Evolutionary conservation across 2,888 invertebrate species (phyloP).

Genomic region (Mythimna ferrago): DNA sequence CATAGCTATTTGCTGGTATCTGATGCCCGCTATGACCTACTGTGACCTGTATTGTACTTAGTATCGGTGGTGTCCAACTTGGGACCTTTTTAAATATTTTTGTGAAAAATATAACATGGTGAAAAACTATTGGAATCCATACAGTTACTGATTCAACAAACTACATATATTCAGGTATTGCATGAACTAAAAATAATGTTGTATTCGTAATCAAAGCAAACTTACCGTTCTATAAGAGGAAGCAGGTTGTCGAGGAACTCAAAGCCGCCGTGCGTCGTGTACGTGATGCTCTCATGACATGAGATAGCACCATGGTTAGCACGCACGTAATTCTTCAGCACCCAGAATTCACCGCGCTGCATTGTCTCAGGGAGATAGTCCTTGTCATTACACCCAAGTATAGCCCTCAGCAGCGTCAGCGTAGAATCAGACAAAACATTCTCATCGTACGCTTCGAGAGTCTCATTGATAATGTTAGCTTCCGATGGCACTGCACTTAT

Average conservation of each 20-base stretch:
- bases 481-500: constrained; percentile 79
- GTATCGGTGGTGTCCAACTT: no score
- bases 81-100: no score
- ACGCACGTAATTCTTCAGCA: constrained; percentile 96
- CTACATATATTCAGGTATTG: no score
- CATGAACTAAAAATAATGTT: no score
- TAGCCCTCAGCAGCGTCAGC: constrained; percentile 80
- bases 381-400: constrained; percentile 92
- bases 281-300: constrained; percentile 97
- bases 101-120: no score
- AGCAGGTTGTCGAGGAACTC: constrained; percentile 97
- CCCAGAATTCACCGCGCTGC: constrained; percentile 96
- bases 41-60: no score
- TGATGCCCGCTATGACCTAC: no score
- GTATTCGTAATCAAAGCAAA: constrained; percentile 29
- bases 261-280: constrained; percentile 97
- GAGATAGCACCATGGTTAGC: constrained; percentile 92
- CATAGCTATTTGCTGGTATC: no score
- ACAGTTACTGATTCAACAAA: no score
- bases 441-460: constrained; percentile 80
- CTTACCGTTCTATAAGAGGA: constrained; percentile 94
- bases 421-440: constrained; percentile 82
- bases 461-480: constrained; percentile 78
- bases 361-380: constrained; percentile 91
- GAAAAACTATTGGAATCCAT: no score